Conservation (phyloP, 2,888 invertebrate species). For the Invenusta paracnida region DNA sequence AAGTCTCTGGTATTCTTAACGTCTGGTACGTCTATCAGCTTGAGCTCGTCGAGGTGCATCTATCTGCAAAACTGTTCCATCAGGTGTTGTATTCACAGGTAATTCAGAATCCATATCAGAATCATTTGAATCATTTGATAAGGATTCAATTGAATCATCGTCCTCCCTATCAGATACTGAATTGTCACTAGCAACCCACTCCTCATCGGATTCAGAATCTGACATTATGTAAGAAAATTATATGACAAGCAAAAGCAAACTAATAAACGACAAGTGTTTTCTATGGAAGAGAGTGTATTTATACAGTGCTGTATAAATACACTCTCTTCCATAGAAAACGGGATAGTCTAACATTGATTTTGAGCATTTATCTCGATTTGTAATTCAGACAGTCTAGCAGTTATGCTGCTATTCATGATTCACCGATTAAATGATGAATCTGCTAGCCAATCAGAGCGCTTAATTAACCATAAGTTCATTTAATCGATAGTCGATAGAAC, state of each 20-base stretch:
- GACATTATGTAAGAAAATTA: slow-evolving; percentile 25
- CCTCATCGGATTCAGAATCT: slow-evolving; percentile 23
- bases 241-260: slow-evolving; percentile 23
- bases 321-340: no score
- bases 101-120: slow-evolving; percentile 9
- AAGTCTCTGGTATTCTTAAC: neutral
- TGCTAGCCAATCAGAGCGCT: slow-evolving; percentile 12
- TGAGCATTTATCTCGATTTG: neutral
- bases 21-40: neutral
- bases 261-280: neutral
- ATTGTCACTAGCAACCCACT: slow-evolving; percentile 22
- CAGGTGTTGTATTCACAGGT: slow-evolving; percentile 17
- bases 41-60: slow-evolving; percentile 27
- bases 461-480: neutral
- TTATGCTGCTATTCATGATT: no score
- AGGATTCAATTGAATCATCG: slow-evolving; percentile 26
- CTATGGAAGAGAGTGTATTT: no score
- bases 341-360: no score
- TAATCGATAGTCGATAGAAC: neutral
- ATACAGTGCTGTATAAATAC: neutral
- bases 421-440: slow-evolving; percentile 6
- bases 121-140: slow-evolving; percentile 6
- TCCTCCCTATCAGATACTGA: slow-evolving; percentile 25
- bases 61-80: slow-evolving; percentile 25
- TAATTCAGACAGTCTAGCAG: no score